Conservation (phyloP, 2,113 vertebrate species). For the Platichthys stellatus region DNA sequence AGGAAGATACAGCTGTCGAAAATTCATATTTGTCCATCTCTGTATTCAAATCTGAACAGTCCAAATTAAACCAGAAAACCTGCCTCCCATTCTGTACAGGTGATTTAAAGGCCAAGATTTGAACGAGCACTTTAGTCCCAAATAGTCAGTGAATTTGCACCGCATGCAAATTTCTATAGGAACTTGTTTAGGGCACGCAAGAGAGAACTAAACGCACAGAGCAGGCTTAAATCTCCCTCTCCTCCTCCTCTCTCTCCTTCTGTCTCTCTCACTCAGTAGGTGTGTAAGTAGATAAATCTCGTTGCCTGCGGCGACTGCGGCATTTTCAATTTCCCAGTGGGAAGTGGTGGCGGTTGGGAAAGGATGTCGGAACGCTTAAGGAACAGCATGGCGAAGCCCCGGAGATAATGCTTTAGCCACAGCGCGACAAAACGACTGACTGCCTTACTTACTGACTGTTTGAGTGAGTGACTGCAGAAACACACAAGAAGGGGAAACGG, state of each 20-base stretch:
- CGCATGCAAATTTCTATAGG: conserved; percentile 16
- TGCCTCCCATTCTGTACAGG: conserved; percentile 7
- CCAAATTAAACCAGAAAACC: conserved; percentile 26
- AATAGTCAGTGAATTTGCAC: conserved; percentile 27
- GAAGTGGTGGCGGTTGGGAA: conserved; percentile 70
- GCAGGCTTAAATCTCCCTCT: conserved; percentile 34
- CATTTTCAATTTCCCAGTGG: conserved; percentile 83
- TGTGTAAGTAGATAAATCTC: conserved; percentile 79
- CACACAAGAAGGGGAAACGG: neutral
- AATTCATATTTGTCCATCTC: conserved; percentile 50
- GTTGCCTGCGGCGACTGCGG: conserved; percentile 73
- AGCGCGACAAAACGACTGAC: conserved; percentile 67
- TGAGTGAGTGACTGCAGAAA: conserved; percentile 45
- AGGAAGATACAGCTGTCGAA: conserved; percentile 60
- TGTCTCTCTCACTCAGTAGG: conserved; percentile 71
- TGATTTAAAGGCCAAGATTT: conserved; percentile 26
- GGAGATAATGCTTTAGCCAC: conserved; percentile 81
- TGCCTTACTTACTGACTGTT: conserved; percentile 59
- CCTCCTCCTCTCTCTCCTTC: conserved; percentile 23
- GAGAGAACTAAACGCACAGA: conserved; percentile 24
- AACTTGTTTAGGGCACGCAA: conserved; percentile 25
- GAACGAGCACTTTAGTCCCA: conserved; percentile 5
- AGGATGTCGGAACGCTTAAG: conserved; percentile 77
- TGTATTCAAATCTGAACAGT: conserved; percentile 27
- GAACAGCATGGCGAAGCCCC: conserved; percentile 77